phyloP scores from a whole-genome alignment of 2,797 vertebrate species.

The Dallia pectoralis region DNA sequence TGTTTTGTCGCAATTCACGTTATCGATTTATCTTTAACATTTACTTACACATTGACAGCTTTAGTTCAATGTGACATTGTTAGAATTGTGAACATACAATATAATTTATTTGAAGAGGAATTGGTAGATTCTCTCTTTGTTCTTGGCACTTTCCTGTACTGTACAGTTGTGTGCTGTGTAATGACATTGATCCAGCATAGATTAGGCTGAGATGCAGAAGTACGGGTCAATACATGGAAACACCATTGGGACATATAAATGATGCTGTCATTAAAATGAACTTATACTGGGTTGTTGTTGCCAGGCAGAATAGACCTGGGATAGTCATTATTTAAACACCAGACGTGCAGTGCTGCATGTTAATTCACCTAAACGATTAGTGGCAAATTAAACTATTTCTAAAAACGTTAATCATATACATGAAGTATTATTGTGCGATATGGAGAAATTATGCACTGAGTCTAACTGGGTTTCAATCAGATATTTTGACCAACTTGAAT shows the following conservation, averaged over 20 bases:
- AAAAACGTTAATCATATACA: background rate
- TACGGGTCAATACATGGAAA: slow-evolving; percentile 69
- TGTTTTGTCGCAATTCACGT: no score
- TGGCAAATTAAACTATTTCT: background rate
- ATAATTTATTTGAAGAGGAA: background rate
- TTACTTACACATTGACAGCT: no score
- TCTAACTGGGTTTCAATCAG: background rate
- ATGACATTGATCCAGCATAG: slow-evolving; percentile 54
- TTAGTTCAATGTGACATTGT: background rate
- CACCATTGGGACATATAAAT: slow-evolving; percentile 53
- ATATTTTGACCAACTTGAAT: background rate
- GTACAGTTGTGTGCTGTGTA: slow-evolving; percentile 44
- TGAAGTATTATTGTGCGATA: background rate
- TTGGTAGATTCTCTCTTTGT: background rate
- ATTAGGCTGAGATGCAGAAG: slow-evolving; percentile 61
- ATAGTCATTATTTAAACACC: background rate
- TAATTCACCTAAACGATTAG: background rate
- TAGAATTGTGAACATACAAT: background rate
- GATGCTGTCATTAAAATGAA: slow-evolving; percentile 47
- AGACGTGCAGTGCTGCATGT: background rate
- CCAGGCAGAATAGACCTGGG: background rate
- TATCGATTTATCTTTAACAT: no score
- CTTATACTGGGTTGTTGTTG: slow-evolving; percentile 41
- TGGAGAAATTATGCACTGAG: background rate
- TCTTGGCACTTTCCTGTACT: background rate